Evolutionary conservation across 2,113 vertebrate species (phyloP).

Genomic region (Oxyruncus cristatus): DNA sequence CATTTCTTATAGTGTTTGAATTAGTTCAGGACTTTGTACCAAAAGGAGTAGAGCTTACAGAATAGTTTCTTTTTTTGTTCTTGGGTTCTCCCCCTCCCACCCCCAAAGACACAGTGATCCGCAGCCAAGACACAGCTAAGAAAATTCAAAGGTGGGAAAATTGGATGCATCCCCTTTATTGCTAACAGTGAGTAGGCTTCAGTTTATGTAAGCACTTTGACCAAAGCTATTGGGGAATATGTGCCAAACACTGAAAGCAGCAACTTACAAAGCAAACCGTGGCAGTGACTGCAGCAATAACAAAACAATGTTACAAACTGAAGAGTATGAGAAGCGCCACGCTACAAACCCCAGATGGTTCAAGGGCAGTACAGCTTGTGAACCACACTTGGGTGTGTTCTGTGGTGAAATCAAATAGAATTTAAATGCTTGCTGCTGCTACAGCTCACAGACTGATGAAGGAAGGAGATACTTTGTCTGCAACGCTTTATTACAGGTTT

Average conservation of each 20-base stretch:
- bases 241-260: not conserved
- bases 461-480: not conserved
- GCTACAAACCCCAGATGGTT: not conserved
- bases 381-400: not conserved
- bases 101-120: not conserved
- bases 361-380: not conserved
- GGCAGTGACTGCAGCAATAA: not conserved
- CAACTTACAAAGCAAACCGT: not conserved
- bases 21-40: not conserved
- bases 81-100: not conserved
- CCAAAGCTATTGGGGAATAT: not conserved
- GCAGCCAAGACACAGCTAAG: too few species aligned
- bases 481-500: not conserved
- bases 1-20: not conserved
- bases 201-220: not conserved
- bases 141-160: not conserved
- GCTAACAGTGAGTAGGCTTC: not conserved
- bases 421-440: constrained; percentile 31
- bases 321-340: not conserved
- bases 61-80: not conserved
- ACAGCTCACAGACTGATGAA: not conserved
- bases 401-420: constrained; percentile 7
- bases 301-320: not conserved
- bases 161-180: not conserved
- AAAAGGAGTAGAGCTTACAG: not conserved